Evolutionary conservation across 1,140 invertebrate species (phyloP).

Genomic region (Bombus waltoni): DNA sequence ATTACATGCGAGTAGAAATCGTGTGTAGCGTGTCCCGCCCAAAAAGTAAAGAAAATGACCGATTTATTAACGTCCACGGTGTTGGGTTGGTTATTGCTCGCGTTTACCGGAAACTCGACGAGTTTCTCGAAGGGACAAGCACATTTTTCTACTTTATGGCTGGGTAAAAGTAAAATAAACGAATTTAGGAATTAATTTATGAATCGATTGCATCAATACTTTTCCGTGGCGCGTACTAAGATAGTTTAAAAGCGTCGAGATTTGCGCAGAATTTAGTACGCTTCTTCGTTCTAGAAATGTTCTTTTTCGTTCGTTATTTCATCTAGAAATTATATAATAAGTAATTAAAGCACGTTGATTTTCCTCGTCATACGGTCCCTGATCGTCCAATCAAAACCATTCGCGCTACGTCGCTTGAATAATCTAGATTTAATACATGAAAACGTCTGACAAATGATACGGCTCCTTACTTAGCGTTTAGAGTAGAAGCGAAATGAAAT

Average conservation of each 20-base stretch:
- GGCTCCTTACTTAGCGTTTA: too few relatives aligned
- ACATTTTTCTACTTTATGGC: not conserved
- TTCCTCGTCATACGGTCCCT: too few relatives aligned
- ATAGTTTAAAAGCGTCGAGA: not conserved
- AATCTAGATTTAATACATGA: too few relatives aligned
- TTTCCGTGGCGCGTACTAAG: fast-evolving
- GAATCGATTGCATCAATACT: not conserved
- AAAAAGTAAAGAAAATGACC: not conserved
- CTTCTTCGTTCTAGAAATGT: too few relatives aligned
- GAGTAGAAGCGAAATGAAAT: too few relatives aligned
- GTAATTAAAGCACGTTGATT: too few relatives aligned
- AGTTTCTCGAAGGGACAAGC: slow-evolving; percentile 3
- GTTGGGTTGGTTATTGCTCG: not conserved
- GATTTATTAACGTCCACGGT: not conserved
- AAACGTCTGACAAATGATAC: too few relatives aligned
- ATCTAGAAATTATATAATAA: too few relatives aligned
- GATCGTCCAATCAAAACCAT: too few relatives aligned
- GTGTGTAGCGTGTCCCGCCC: not conserved
- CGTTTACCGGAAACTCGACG: not conserved
- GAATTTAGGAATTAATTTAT: not conserved
- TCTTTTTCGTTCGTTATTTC: too few relatives aligned
- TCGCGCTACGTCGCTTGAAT: too few relatives aligned
- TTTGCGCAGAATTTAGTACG: not conserved
- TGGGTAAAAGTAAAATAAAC: not conserved
- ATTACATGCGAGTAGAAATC: slow-evolving; percentile 17